Evolutionary conservation across 2,113 vertebrate genomes (phyloP).

Genomic region (Amblyornis subalaris): DNA sequence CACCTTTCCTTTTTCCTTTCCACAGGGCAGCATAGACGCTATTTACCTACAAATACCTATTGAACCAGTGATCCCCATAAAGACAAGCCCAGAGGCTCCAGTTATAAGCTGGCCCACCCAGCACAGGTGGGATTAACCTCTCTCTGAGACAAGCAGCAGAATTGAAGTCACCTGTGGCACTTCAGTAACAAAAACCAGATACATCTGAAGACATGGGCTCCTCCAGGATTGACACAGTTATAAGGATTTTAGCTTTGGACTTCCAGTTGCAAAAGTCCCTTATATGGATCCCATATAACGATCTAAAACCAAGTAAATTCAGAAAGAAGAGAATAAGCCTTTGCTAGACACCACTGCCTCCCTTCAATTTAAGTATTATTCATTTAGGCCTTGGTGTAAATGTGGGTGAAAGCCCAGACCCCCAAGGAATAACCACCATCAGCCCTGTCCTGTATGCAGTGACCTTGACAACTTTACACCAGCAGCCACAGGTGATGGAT

Average conservation of each 20-base stretch:
- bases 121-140: neutral
- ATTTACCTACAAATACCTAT: accelerated
- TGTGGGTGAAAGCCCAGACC: neutral
- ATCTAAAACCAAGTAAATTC: neutral
- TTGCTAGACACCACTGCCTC: neutral
- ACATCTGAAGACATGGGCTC: neutral
- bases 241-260: neutral
- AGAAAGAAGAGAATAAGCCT: neutral
- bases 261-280: neutral
- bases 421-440: neutral
- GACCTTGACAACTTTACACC: conserved; percentile 68
- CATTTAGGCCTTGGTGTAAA: neutral
- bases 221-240: neutral
- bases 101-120: accelerated
- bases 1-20: neutral
- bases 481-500: conserved; percentile 74
- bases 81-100: neutral
- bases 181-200: neutral
- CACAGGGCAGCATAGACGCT: accelerated
- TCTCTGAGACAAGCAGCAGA: neutral
- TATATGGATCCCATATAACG: neutral
- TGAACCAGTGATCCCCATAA: accelerated
- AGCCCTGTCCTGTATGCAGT: neutral
- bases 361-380: neutral
- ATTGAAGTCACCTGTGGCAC: neutral